Conservation (phyloP, 1,140 invertebrate genomes). For the Andrena cerasifolii region DNA sequence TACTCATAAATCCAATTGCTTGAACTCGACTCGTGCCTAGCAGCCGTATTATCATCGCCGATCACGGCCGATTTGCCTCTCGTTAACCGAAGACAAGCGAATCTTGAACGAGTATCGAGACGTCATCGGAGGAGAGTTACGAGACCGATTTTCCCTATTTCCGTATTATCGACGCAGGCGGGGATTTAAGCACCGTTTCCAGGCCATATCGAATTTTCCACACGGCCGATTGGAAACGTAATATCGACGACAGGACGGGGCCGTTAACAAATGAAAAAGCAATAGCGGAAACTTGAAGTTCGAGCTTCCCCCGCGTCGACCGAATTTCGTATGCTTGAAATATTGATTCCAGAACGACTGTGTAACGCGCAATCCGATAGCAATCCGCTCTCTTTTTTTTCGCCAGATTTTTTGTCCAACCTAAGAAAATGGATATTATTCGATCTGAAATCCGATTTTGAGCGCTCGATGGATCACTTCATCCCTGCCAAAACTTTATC, state of each 20-base stretch:
- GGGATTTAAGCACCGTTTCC: neutral
- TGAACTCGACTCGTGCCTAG: neutral
- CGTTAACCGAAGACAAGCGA: neutral
- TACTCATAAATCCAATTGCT: neutral
- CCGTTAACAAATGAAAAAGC: neutral
- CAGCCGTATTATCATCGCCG: neutral
- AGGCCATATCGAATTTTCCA: constrained; percentile 1
- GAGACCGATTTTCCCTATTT: neutral
- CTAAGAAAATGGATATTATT: neutral
- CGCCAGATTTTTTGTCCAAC: neutral
- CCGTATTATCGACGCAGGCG: neutral
- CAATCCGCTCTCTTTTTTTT: neutral
- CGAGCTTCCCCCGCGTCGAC: neutral
- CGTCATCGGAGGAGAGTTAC: neutral
- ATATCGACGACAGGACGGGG: neutral
- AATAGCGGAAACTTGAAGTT: neutral
- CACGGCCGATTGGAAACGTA: neutral
- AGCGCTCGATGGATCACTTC: too few species aligned
- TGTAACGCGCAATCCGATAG: neutral
- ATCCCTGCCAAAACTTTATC: too few species aligned
- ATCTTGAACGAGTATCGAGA: neutral
- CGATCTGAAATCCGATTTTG: too few species aligned
- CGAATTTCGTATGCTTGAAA: neutral
- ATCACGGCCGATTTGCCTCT: neutral
- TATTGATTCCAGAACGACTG: neutral